Conservation (phyloP, 2,797 vertebrate genomes). For the Rhinogobio ventralis region DNA sequence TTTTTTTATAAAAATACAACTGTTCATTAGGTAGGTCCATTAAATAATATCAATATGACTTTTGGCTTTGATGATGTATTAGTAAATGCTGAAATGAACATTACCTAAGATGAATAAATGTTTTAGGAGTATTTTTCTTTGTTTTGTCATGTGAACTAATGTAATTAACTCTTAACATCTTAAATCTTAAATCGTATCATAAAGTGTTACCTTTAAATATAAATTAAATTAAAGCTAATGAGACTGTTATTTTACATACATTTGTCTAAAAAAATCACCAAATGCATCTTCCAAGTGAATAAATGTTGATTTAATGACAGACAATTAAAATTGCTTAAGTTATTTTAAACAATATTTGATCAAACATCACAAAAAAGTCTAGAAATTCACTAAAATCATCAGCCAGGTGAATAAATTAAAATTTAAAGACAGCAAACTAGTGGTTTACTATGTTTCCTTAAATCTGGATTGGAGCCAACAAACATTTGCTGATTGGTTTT, state of each 20-base stretch:
- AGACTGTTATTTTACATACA: neutral
- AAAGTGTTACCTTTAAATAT: neutral
- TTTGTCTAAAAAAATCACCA: too few relatives aligned
- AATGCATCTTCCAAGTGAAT: too few relatives aligned
- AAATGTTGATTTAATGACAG: neutral
- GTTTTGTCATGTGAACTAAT: neutral
- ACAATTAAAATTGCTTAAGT: neutral
- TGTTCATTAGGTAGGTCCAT: too few relatives aligned
- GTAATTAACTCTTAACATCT: neutral
- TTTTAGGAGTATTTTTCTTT: neutral
- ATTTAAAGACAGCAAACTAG: neutral
- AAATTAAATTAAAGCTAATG: neutral
- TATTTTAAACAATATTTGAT: neutral
- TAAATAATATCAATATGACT: neutral
- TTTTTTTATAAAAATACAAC: too few relatives aligned
- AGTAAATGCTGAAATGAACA: neutral
- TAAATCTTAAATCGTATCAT: too few relatives aligned
- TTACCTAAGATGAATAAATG: neutral
- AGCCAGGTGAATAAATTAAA: neutral
- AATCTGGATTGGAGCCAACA: neutral
- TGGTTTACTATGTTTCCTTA: neutral
- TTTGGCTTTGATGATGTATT: neutral
- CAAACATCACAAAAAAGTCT: slow-evolving; percentile 1
- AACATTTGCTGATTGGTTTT: neutral
- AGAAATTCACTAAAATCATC: neutral